Base-by-base conservation (phyloP, 2,888 invertebrate genomes). In the Chloroclystis v-ata region DNA sequence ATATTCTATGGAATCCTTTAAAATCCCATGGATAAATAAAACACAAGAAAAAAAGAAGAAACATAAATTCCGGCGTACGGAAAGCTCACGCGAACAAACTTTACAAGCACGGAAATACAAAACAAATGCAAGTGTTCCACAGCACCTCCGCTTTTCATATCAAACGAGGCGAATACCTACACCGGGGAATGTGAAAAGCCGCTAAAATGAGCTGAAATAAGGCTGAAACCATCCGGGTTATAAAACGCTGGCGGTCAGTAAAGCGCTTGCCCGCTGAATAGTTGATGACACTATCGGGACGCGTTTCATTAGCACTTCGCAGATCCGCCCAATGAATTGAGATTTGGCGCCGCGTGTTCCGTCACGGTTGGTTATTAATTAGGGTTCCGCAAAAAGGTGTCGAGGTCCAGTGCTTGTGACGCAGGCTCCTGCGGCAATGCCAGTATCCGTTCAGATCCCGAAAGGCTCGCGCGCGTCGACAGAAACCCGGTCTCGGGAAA, bases 301-400 rank as follows among this genome's bases (percentile, higher is more conserved):
- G 32, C 35, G 48, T 64, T 67, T 63, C 64, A 66, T 72, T 65
- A 70, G 60, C 65, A 65, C 59, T 59, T 58, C 51, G 45, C 57
- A 61, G 56, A 59, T 61, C 56, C 50, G 48, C 59, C 56, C 59
- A 52, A 56, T 56, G 58, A 59, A 65, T 62, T 62, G 58, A 62
- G 68, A 66, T 70, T 70, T 65, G 65, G 66, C 58, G 61, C 57
- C 69, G 66, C 69, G 73, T 69, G 72, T 76, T 66, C 65, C 69
- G 75, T 78, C 75, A 76, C 68, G 74, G 69, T 68, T 69, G 70
- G 75, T 78, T 78, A 83, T 85, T 83, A 84, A 84, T 84, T 82
- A 82, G 83, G 80, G 78, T 73, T 71, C 80, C 80, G 63, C 73
- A 80, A 83, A 81, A 82, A 83, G 81, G 83, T 82, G 82, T 73